Evolutionary conservation across 2,113 vertebrate genomes (phyloP), one percentile per base, ranked within the genome.

Genomic region (Antennarius striatus): DNA sequence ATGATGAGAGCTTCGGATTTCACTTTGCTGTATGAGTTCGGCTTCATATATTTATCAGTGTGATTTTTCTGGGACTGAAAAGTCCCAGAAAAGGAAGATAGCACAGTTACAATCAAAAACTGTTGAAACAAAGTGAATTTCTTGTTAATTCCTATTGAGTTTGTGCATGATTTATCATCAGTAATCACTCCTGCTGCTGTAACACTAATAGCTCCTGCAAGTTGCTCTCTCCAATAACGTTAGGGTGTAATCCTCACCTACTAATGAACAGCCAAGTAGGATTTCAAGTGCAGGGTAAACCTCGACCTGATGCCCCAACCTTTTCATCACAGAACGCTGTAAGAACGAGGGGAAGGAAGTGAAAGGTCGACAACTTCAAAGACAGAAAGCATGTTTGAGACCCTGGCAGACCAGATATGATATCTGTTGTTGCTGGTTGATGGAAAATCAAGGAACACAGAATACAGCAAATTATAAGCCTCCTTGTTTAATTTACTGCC

Each of bases 221-320:
- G 80, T 73, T 48, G 65, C 78, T 68, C 61, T 73, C 61, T 72
- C 72, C 55, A 63, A 50, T 80, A 84, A 80, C 71, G 75, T 82
- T 78, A 75, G 55, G 46, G 52, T 67, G 39, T 90, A 90, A 92
- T 91, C 91, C 83, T 60, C 56, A 32, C 46, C 70, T 81, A 56
- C 64, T 84, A 85, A 88, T 76, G 77, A 84, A 75, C 73, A 52
- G 52, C 63, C 71, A 81, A 77, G 45, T 68, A 71, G 89, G 83
- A 90, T 90, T 88, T 87, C 50, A 84, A 52, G 63, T 58, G 71
- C 80, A 81, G 57, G 40, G 53, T 77, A 80, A 77, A 72, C 63
- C 84, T 72, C 46, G 3, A 56, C 51, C 57, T 43, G 49, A 71
- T 67, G 59, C 60, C 17, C 65, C 58, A 49, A 77, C 66, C 65